Conservation (phyloP, 2,888 invertebrate species). For the Ariolimax columbianus region DNA sequence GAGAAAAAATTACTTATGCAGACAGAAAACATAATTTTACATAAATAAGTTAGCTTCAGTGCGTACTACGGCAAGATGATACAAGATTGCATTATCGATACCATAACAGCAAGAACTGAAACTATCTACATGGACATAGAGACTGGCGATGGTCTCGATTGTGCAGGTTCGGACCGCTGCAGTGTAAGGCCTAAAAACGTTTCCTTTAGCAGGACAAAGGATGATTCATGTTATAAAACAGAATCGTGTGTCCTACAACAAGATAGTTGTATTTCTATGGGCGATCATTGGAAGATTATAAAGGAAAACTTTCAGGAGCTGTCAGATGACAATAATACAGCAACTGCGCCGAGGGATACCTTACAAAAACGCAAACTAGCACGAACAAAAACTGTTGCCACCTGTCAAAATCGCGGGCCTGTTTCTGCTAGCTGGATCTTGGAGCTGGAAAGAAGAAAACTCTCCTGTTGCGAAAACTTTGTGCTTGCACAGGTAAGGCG, state of each 20-base stretch:
- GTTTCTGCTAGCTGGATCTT: not conserved
- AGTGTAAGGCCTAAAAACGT: not conserved
- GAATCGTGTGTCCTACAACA: not conserved
- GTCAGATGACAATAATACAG: not conserved
- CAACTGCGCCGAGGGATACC: not conserved
- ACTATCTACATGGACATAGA: not conserved
- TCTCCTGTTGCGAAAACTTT: not conserved
- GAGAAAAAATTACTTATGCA: too few species aligned
- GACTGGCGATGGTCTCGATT: not conserved
- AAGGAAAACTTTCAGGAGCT: not conserved
- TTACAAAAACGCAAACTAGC: slow-evolving; percentile 41
- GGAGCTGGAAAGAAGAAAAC: slow-evolving; percentile 19
- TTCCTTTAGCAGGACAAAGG: not conserved
- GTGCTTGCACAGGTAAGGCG: not conserved
- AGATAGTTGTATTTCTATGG: not conserved
- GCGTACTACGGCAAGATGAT: slow-evolving; percentile 20
- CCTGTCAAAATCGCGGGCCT: slow-evolving; percentile 37
- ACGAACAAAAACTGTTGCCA: slow-evolving; percentile 48
- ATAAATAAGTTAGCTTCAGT: slow-evolving; percentile 19
- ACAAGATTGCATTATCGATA: slow-evolving; percentile 1
- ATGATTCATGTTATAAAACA: not conserved
- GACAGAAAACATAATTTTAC: too few species aligned
- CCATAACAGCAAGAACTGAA: not conserved
- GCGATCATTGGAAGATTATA: not conserved
- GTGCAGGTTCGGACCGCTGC: not conserved